Percentiles rank a stretch among this genome's conserved stretches.
Evolutionary conservation across 2,888 invertebrate species (phyloP).

Genomic region (Troides helena): DNA sequence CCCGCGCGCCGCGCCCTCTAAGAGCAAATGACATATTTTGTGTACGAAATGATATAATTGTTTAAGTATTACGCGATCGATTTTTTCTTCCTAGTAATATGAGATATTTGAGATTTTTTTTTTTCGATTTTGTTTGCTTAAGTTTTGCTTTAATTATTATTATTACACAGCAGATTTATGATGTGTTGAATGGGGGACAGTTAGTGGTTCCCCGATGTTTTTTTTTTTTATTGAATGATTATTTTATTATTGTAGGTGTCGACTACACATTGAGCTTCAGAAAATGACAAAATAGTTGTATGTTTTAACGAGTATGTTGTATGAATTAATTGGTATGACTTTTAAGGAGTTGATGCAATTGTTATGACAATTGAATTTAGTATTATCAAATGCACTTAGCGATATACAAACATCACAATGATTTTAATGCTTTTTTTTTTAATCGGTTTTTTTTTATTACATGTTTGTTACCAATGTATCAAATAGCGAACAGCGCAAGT

Average conservation of each 20-base stretch:
- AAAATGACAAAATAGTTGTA: slow-evolving; percentile 36
- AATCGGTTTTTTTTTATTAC: slow-evolving; percentile 33
- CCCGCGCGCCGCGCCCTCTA: slow-evolving; percentile 44
- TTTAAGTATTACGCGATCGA: slow-evolving; percentile 42
- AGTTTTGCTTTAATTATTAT: slow-evolving; percentile 72
- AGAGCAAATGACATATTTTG: slow-evolving; percentile 76
- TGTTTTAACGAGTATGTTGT: slow-evolving; percentile 17
- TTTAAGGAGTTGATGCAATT: background rate
- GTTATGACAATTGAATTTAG: slow-evolving; percentile 1
- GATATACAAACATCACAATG: slow-evolving; percentile 39
- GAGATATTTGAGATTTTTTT: slow-evolving; percentile 50
- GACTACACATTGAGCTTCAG: slow-evolving; percentile 33
- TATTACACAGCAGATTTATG: slow-evolving; percentile 61
- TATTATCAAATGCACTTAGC: slow-evolving; percentile 4
- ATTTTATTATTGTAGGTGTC: slow-evolving; percentile 41
- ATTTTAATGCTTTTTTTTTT: slow-evolving; percentile 32
- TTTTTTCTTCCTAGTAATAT: slow-evolving; percentile 47
- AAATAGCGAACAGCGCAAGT: slow-evolving; percentile 49
- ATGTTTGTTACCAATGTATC: slow-evolving; percentile 64
- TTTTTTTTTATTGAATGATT: slow-evolving; percentile 44
- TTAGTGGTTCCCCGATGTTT: slow-evolving; percentile 54
- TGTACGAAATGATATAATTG: slow-evolving; percentile 57
- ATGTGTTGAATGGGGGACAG: slow-evolving; percentile 62
- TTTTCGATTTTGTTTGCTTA: slow-evolving; percentile 49
- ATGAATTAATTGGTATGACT: slow-evolving; percentile 14